Evolutionary conservation across 1,140 invertebrate genomes (phyloP), one percentile per base, ranked within the genome.

Genomic region (Saxidomus purpurata): DNA sequence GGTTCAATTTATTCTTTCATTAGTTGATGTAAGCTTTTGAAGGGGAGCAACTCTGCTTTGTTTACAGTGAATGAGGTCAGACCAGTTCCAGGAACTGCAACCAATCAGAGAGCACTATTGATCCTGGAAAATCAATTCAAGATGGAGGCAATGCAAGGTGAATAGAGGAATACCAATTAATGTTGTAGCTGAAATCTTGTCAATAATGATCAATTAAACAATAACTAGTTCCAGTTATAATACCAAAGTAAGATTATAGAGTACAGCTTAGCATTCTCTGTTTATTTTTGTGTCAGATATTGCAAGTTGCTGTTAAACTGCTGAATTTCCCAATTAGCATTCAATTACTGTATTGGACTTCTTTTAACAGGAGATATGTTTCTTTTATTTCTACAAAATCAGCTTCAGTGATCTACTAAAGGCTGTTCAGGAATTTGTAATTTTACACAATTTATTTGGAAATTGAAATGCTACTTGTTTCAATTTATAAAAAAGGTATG

Each of bases 51-150:
- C 76, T 79, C 69, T 47, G 47, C 43, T 76, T 74, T 85, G 83
- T 69, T 85, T 85, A 74, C 69, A 71, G 28, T 67, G 25, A 61
- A 13, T 38, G 31, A 52, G 34, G 67, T 74, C 67, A 85, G 67
- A 84, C 40, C n/a, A 67, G 52, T 67, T 49, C 49, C 83, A 85
- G 83, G 9, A 43, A 22, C 63, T 71, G 67, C 69, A 85, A 34
- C 83, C 83, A 85, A 85, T 85, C 36, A 49, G 63, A 76, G 25
- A 4, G 8, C n/a, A 15, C 13, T 85, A 85, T 85, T 52, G 83
- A 85, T 85, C 28, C 43, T 28, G 43, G 83, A 69, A 85, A 85
- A 85, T 85, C 83, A 85, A 85, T 85, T 85, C 83, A 85, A 85
- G 83, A 85, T 85, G 83, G 83, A 67, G 63, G 83, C 63, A 25